Evolutionary conservation across 2,888 invertebrate genomes (phyloP).

Genomic region (Cantharis nigra): DNA sequence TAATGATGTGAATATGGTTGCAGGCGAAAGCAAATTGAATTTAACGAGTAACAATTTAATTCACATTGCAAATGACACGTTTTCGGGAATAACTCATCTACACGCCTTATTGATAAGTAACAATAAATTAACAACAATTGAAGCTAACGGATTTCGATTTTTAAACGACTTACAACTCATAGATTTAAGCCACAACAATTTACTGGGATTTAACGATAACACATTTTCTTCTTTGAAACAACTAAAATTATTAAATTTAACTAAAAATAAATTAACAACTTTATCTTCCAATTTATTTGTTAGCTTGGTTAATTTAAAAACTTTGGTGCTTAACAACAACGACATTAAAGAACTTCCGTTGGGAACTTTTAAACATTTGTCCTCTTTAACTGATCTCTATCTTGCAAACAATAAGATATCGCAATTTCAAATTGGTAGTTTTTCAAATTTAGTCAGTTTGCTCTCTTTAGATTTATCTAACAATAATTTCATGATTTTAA

Average conservation of each 20-base stretch:
- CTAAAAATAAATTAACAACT: neutral
- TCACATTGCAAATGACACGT: neutral
- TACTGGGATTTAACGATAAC: neutral
- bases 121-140: neutral
- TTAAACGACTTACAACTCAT: neutral
- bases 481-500: neutral
- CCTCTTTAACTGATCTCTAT: neutral
- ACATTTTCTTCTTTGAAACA: neutral
- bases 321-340: neutral
- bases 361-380: neutral
- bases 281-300: neutral
- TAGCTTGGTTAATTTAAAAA: neutral
- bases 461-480: neutral
- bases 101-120: neutral
- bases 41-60: neutral
- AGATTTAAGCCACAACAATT: neutral
- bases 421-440: neutral
- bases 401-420: conserved; percentile 1
- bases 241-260: neutral
- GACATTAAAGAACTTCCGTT: neutral
- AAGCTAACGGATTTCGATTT: neutral
- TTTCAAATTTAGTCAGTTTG: neutral
- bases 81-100: neutral
- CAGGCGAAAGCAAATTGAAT: neutral
- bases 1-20: neutral